Conservation (phyloP, 2,113 vertebrate species). For the Macrotus californicus region DNA sequence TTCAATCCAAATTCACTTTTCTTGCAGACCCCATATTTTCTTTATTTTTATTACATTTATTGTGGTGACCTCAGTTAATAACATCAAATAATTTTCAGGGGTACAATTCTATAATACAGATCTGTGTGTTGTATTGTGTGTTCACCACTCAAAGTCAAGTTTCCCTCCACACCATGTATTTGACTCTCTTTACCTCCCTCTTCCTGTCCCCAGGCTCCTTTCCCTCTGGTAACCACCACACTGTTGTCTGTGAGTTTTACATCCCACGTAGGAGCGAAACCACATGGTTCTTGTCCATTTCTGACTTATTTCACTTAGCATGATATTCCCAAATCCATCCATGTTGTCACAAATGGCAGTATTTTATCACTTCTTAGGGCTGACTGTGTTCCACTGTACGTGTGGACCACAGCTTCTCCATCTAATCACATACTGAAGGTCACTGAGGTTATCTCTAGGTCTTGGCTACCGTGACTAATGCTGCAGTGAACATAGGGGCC, state of each 20-base stretch:
- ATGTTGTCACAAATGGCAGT: not conserved
- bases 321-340: not conserved
- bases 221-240: not conserved
- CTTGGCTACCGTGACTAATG: not conserved
- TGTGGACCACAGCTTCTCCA: too few species aligned
- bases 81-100: not conserved
- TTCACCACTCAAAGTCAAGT: not conserved
- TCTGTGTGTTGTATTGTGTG: not conserved
- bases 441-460: too few species aligned
- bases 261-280: not conserved
- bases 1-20: not conserved
- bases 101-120: not conserved
- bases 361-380: not conserved
- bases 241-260: not conserved
- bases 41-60: not conserved
- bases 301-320: not conserved
- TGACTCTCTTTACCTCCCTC: not conserved
- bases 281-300: not conserved
- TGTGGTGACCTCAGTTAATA: not conserved
- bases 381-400: too few species aligned
- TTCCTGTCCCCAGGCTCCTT: not conserved
- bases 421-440: too few species aligned
- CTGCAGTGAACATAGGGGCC: not conserved
- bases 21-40: not conserved
- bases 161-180: not conserved